Percentiles rank a stretch among this genome's conserved stretches.
Conservation (phyloP, 2,113 vertebrate species). For the Pica pica region DNA sequence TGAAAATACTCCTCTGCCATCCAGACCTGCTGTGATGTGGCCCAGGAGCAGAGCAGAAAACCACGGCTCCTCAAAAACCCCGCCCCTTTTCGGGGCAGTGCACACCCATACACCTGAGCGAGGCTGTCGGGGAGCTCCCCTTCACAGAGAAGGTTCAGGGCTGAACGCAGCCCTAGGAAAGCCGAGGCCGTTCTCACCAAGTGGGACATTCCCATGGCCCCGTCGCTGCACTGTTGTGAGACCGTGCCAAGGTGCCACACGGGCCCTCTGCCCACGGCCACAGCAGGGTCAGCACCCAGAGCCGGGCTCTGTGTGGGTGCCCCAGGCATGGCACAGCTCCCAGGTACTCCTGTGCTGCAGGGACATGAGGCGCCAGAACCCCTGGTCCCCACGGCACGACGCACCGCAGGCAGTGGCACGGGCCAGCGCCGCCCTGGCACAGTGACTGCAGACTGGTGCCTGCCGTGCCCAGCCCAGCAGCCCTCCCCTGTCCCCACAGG, state of each 20-base stretch:
- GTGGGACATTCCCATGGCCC: rapidly evolving
- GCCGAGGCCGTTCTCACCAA: rapidly evolving
- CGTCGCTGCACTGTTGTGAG: rapidly evolving
- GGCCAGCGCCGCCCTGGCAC: neutral
- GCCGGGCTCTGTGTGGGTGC: neutral
- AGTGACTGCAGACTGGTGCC: rapidly evolving
- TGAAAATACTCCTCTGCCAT: neutral
- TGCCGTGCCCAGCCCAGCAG: neutral
- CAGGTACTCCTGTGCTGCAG: rapidly evolving
- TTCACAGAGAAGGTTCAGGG: neutral
- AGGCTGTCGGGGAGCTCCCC: neutral
- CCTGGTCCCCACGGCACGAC: rapidly evolving
- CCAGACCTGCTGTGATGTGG: neutral
- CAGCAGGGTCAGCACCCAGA: neutral
- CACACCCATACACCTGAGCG: rapidly evolving
- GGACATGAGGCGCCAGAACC: neutral
- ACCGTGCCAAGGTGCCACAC: neutral
- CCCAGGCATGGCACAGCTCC: neutral
- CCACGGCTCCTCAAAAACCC: neutral
- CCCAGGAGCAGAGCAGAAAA: neutral
- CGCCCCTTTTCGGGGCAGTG: neutral
- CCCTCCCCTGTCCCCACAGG: neutral
- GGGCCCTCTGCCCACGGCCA: neutral
- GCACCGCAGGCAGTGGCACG: rapidly evolving
- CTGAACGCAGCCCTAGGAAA: neutral